A percentile compares a stretch with the other conserved stretches of the same genome.
These are phyloP conservation scores for Oxycera nigricornis DNA, from an alignment of 2,888 invertebrate genomes.

Conservation along the genomic window DNA sequence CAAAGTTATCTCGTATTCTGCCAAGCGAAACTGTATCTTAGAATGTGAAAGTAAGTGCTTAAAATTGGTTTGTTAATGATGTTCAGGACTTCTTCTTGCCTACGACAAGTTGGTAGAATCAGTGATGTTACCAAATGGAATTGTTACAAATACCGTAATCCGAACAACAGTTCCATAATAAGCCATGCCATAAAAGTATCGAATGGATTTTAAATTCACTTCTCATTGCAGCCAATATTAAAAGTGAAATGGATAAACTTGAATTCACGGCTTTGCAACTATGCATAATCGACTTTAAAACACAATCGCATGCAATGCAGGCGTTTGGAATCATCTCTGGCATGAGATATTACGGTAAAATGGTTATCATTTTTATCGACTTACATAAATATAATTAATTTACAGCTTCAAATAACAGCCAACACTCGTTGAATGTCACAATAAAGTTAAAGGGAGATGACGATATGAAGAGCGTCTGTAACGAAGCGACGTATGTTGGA, in stretches of 20 bases:
- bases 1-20: slow-evolving; percentile 10
- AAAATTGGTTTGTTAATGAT: no score
- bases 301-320: neutral
- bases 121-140: neutral
- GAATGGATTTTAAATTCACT: neutral
- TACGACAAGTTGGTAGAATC: no score
- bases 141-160: no score
- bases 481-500: neutral
- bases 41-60: slow-evolving; percentile 41
- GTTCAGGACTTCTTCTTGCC: no score
- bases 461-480: neutral
- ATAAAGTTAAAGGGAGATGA: neutral
- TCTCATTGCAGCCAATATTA: neutral
- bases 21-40: slow-evolving; percentile 31
- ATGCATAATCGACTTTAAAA: neutral
- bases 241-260: neutral
- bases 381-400: neutral
- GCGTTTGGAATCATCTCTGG: slow-evolving; percentile 15
- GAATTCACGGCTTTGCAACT: neutral
- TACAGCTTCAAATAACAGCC: neutral
- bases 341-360: neutral
- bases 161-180: neutral
- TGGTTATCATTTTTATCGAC: neutral
- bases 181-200: neutral
- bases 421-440: neutral